Base-by-base conservation (phyloP, 37 sponge, comb jelly and placozoan species). In the Spongilla lacustris region DNA sequence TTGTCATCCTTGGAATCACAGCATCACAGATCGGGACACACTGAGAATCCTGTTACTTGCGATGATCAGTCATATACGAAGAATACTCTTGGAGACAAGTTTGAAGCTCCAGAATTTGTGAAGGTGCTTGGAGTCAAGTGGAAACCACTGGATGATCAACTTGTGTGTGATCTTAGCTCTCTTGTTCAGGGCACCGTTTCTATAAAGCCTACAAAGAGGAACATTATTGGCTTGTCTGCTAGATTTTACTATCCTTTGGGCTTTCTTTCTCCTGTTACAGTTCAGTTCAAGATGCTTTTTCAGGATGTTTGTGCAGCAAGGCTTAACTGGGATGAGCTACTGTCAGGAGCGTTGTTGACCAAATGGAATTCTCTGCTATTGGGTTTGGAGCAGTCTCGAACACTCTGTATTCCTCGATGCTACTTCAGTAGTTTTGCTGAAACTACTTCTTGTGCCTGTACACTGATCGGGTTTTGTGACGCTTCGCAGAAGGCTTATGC, bases 91-190 rank as follows among this genome's bases (percentile, higher is more conserved):
- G 80, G 67, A 19, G 68, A 79, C 28, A 23, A 3, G 80, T 12
- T 29, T 70, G 37, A 19, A 13, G 27, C 13, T 36, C 37, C 71
- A 82, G 72, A 33, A 82, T 78, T 67, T 25, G 24, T 66, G 69
- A 76, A 77, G 69, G 31, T 85, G 24, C 70, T 85, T 4, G 86
- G 86, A 26, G 86, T 85, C 22, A 41, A 36, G 29, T 84, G 85
- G 85, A 75, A 84, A 17, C 48, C 34, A 22, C 4, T 24, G n/a
- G 50, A n/a, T 26, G 78, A 85, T 67, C 23, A 67, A 26, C 66
- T 85, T 30, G 32, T 78, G 23, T 76, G 80, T 77, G 78, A 77
- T 36, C 24, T 77, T n/a, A 27, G 28, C 21, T 27, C 21, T 29
- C 26, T 76, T 2, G 23, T 36, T 30, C 32, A 66, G 14, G 35